These are phyloP conservation scores for Tuberolachnus salignus DNA, from an alignment of 2,888 invertebrate species.

Conservation along the genomic window DNA sequence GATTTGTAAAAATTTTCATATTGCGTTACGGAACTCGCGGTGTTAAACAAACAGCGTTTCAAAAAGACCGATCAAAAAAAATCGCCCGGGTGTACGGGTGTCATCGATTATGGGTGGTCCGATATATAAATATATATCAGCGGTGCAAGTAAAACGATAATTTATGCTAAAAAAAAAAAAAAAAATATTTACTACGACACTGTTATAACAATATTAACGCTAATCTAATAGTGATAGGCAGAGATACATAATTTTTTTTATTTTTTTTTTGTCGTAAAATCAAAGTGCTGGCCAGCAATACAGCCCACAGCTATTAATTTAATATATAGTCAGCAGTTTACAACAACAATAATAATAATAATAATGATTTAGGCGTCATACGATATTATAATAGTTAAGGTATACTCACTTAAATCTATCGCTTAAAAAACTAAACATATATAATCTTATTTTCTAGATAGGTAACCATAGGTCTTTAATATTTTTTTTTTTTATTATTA, in stretches of 20 bases:
- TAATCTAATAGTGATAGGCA: conserved; percentile 25
- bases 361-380: conserved; percentile 29
- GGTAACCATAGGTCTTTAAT: conserved; percentile 53
- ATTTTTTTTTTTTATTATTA: conserved; percentile 37
- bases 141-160: too few species aligned
- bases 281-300: conserved; percentile 21
- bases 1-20: too few species aligned
- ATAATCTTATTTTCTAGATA: conserved; percentile 42
- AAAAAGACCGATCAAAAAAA: too few species aligned
- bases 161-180: too few species aligned
- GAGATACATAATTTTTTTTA: neutral
- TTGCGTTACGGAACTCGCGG: too few species aligned
- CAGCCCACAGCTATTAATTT: conserved; percentile 23
- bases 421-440: conserved; percentile 50
- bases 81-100: too few species aligned
- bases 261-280: conserved; percentile 24
- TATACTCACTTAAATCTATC: conserved; percentile 20
- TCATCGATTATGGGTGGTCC: too few species aligned
- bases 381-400: neutral
- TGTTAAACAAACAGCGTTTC: too few species aligned
- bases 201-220: too few species aligned
- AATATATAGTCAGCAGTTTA: conserved; percentile 3
- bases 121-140: too few species aligned
- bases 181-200: too few species aligned
- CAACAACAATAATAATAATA: too few species aligned